A percentile compares a stretch with the other conserved stretches of the same genome.
These are phyloP conservation scores for Erannis defoliaria DNA, from an alignment of 2,888 invertebrate species.

Conservation along the genomic window DNA sequence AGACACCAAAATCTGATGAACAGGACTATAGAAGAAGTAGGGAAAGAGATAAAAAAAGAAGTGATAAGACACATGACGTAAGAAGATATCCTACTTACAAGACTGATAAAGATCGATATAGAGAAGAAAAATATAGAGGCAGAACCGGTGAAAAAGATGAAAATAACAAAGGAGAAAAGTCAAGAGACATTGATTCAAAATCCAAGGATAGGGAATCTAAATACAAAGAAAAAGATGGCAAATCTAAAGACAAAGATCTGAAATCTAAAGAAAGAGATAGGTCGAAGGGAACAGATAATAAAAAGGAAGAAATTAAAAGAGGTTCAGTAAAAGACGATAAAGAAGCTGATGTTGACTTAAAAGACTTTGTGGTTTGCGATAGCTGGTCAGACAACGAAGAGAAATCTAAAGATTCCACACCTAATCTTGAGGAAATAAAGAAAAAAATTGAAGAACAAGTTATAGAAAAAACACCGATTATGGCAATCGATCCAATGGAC, in stretches of 20 bases:
- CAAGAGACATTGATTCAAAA: slow-evolving; percentile 43
- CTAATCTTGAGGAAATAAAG: slow-evolving; percentile 58
- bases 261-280: slow-evolving; percentile 47
- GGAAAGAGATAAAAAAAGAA: slow-evolving; percentile 49
- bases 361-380: slow-evolving; percentile 79
- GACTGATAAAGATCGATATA: slow-evolving; percentile 27
- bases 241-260: slow-evolving; percentile 50
- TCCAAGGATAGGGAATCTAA: slow-evolving; percentile 20
- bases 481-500: slow-evolving; percentile 54
- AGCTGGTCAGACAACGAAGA: slow-evolving; percentile 84
- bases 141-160: slow-evolving; percentile 46
- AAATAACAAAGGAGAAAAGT: slow-evolving; percentile 33
- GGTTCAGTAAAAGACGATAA: slow-evolving; percentile 49
- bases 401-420: slow-evolving; percentile 64
- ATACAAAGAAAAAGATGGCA: slow-evolving; percentile 45
- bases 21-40: slow-evolving; percentile 49
- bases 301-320: slow-evolving; percentile 45
- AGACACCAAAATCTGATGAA: slow-evolving; percentile 26
- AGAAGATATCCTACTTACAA: slow-evolving; percentile 36
- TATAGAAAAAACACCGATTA: slow-evolving; percentile 11
- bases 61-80: slow-evolving; percentile 45
- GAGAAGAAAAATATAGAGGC: slow-evolving; percentile 36
- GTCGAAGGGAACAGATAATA: slow-evolving; percentile 49
- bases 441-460: slow-evolving; percentile 10
- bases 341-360: slow-evolving; percentile 74